phyloP scores from a whole-genome alignment of 2,888 invertebrate genomes.

The Malachius bipustulatus region DNA sequence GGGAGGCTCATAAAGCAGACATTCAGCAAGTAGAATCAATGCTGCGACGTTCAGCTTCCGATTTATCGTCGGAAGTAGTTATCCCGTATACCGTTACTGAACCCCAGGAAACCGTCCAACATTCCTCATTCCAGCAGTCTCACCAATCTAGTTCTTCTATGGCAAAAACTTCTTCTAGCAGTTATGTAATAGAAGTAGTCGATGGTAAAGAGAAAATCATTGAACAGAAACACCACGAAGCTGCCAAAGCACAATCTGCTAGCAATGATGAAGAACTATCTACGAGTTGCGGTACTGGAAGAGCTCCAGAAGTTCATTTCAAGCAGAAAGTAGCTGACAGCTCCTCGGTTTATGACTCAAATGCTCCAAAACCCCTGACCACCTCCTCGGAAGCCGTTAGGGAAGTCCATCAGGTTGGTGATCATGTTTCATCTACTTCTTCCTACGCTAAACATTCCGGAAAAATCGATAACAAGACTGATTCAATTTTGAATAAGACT shows the following conservation, averaged over 20 bases:
- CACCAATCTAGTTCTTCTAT: slow-evolving; percentile 44
- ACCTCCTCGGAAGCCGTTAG: slow-evolving; percentile 39
- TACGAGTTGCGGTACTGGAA: slow-evolving; percentile 44
- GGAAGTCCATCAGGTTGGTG: slow-evolving; percentile 35
- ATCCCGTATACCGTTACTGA: slow-evolving; percentile 35
- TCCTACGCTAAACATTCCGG: slow-evolving; percentile 21
- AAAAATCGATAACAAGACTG: slow-evolving; percentile 16
- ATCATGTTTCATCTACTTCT: slow-evolving; percentile 25
- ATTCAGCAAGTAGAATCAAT: slow-evolving; percentile 34
- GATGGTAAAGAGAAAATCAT: slow-evolving; percentile 52
- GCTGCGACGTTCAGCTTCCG: slow-evolving; percentile 31
- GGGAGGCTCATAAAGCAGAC: slow-evolving; percentile 26
- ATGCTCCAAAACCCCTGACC: slow-evolving; percentile 37
- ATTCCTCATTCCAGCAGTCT: slow-evolving; percentile 31
- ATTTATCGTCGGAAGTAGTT: slow-evolving; percentile 30
- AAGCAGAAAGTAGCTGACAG: slow-evolving; percentile 43
- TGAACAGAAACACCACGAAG: slow-evolving; percentile 47
- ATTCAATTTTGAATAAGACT: slow-evolving; percentile 1
- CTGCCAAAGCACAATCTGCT: slow-evolving; percentile 27
- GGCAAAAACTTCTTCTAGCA: slow-evolving; percentile 49
- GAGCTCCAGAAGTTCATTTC: slow-evolving; percentile 45
- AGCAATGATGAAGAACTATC: slow-evolving; percentile 42
- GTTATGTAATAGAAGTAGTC: slow-evolving; percentile 53
- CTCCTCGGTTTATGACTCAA: slow-evolving; percentile 45
- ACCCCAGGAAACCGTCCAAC: slow-evolving; percentile 32